These are phyloP conservation scores for Spea multiplicata DNA, from an alignment of 2,113 vertebrate genomes.

Conservation along the genomic window DNA sequence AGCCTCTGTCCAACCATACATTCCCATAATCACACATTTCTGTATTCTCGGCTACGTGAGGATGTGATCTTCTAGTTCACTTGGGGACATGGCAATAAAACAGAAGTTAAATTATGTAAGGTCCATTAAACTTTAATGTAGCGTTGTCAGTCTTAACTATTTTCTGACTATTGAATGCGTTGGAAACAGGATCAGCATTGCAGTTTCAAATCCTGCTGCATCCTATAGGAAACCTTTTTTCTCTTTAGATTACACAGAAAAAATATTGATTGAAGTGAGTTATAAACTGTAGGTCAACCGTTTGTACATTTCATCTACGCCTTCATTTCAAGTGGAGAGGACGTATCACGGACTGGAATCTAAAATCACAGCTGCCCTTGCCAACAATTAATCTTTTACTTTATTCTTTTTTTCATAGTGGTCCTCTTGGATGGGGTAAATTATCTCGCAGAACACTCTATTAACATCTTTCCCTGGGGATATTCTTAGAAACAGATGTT, in stretches of 20 bases:
- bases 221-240: background rate
- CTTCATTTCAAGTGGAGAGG: slow-evolving; percentile 1
- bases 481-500: slow-evolving; percentile 31
- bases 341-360: background rate
- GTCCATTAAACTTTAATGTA: background rate
- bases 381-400: slow-evolving; percentile 2
- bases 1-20: too few relatives aligned
- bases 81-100: too few relatives aligned
- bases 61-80: too few relatives aligned
- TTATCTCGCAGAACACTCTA: slow-evolving; percentile 5
- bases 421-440: background rate
- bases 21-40: too few relatives aligned
- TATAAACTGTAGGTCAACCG: background rate
- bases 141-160: background rate
- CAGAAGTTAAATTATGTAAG: background rate
- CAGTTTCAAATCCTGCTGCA: background rate
- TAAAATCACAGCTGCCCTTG: background rate
- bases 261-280: background rate
- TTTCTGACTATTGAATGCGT: background rate
- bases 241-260: background rate
- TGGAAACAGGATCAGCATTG: background rate
- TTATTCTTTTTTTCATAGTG: background rate
- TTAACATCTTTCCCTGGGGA: slow-evolving; percentile 6
- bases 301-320: background rate
- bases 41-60: too few relatives aligned